Evolutionary conservation across 2,113 vertebrate species (phyloP), one percentile per base, ranked within the genome.

Genomic region (Chaenocephalus aceratus): DNA sequence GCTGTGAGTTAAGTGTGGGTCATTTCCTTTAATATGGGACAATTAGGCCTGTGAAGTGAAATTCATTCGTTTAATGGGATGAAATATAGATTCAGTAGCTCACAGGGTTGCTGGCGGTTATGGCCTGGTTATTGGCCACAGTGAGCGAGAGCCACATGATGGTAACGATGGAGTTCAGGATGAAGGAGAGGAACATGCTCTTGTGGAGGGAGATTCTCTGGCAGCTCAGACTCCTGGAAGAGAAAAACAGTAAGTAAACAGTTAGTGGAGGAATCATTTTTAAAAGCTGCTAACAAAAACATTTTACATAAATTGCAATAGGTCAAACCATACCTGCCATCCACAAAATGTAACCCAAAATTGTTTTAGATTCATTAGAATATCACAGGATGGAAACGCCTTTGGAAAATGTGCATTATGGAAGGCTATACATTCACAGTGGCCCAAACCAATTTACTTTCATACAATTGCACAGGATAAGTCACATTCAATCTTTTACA

Each of bases 171-270:
- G 95, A 96, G 89, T 95, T 95, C 1, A 96, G 75, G 84, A 95
- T 95, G 83, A 95, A 96, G 62, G 95, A 96, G 23, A 95, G 85
- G 62, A 96, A 96, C 88, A 90, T 94, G 91, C 95, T 96, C 89
- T 96, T 96, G 80, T 96, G 95, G 51, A 96, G 94, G 45, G 95
- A 95, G 75, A 96, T 94, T 56, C 95, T 91, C 92, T 96, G 95
- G 83, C 95, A 96, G 90, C 95, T 96, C 10, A 96, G 90, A 85
- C 89, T 96, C 75, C 95, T 96, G 81, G 7, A 71, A 49, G 52
- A 82, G 45, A 74, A 34, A 56, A 10, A 59, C 5, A 51, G 9
- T 30, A 30, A 30, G 30, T 30, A 71, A 2, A 14, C 16, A 76
- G 30, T 30, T 30, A 30, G 30, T 30, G 30, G 30, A 30, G 30